phyloP scores from a whole-genome alignment of 1,140 invertebrate genomes.

The Bicyclus anynana region DNA sequence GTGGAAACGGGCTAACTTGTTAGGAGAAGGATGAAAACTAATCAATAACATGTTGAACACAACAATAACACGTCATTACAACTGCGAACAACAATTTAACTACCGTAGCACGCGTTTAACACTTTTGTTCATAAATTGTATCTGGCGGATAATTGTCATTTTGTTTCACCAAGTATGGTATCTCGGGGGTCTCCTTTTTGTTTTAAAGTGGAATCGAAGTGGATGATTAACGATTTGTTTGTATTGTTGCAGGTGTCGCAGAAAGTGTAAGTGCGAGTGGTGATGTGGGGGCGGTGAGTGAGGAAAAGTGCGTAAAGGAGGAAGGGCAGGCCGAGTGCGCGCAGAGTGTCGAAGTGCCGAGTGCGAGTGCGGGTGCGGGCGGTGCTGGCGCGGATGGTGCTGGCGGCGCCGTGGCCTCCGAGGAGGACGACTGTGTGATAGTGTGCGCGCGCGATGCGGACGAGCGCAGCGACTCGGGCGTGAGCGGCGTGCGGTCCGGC shows the following conservation, averaged over 20 bases:
- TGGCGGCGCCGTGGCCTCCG: constrained; percentile 74
- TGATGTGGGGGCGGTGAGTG: constrained; percentile 64
- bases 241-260: constrained; percentile 61
- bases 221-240: constrained; percentile 17
- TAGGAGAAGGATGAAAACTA: too few species aligned
- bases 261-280: constrained; percentile 65
- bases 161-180: too few species aligned
- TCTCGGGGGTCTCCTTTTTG: too few species aligned
- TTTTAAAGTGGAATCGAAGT: too few species aligned
- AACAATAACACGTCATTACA: too few species aligned
- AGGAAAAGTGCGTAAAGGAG: constrained; percentile 61
- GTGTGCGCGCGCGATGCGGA: constrained; percentile 75
- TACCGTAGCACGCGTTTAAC: too few species aligned
- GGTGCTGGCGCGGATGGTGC: constrained; percentile 71
- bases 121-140: too few species aligned
- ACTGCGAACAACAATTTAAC: too few species aligned
- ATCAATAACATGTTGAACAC: too few species aligned
- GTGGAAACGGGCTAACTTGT: too few species aligned
- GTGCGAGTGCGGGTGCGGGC: constrained; percentile 71
- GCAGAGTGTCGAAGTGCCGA: constrained; percentile 62
- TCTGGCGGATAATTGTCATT: too few species aligned
- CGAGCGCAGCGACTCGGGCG: constrained; percentile 81
- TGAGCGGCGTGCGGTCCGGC: constrained; percentile 80
- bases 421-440: constrained; percentile 79
- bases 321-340: constrained; percentile 45